These are phyloP conservation scores for Tautogolabrus adspersus DNA, from an alignment of 2,113 vertebrate genomes.

Conservation along the genomic window DNA sequence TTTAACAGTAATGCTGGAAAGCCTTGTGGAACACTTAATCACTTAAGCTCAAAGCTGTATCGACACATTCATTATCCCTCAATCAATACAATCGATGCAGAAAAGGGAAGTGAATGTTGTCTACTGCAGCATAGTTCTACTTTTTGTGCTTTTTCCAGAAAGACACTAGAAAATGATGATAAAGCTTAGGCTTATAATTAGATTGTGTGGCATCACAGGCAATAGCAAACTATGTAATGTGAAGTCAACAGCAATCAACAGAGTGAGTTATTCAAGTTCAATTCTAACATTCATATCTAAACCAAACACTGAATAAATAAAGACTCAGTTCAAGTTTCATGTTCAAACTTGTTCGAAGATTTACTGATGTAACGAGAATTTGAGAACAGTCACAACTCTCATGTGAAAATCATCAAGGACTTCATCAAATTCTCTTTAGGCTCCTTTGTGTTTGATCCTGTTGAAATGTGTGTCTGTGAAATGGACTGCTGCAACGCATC, in stretches of 20 bases:
- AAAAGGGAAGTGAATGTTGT: background rate
- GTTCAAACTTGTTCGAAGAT: background rate
- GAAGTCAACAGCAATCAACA: too few species aligned
- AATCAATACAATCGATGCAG: slow-evolving; percentile 17
- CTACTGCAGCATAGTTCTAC: background rate
- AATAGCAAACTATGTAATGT: background rate
- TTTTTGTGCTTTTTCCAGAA: background rate
- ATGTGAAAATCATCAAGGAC: background rate
- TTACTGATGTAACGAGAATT: background rate
- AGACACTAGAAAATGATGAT: background rate
- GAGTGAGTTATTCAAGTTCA: too few species aligned
- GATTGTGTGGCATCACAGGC: background rate
- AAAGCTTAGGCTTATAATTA: background rate
- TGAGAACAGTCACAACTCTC: background rate
- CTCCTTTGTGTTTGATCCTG: background rate
- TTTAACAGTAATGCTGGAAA: slow-evolving; percentile 13
- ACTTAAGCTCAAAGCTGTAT: slow-evolving; percentile 31
- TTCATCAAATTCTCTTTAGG: background rate
- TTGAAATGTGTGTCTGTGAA: slow-evolving; percentile 8
- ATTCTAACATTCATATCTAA: background rate
- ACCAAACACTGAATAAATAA: background rate
- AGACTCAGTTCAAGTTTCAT: background rate
- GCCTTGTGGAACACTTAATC: slow-evolving; percentile 8
- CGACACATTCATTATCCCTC: slow-evolving; percentile 34
- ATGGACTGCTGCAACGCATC: background rate